phyloP scores from a whole-genome alignment of 2,797 vertebrate genomes.

The Adelosebastes latens region DNA sequence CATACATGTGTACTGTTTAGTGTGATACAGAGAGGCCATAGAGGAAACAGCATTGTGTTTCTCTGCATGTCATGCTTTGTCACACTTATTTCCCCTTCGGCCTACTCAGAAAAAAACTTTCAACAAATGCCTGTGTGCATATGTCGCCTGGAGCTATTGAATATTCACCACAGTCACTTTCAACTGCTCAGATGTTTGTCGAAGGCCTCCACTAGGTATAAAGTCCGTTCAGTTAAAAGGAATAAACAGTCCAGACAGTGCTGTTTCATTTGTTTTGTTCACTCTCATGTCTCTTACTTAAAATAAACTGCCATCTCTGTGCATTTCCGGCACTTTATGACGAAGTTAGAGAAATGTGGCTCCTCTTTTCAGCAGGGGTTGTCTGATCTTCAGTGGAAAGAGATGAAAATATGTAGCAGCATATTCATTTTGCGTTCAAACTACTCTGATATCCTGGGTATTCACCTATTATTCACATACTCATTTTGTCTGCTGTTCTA shows the following conservation, averaged over 20 bases:
- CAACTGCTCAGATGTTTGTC: background rate
- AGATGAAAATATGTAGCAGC: background rate
- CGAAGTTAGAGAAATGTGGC: background rate
- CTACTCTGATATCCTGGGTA: background rate
- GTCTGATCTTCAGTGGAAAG: background rate
- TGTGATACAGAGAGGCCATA: background rate
- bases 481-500: conserved; percentile 11
- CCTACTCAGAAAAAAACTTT: background rate
- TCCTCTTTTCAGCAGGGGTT: background rate
- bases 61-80: conserved; percentile 10
- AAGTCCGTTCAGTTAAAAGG: background rate
- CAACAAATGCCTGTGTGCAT: background rate
- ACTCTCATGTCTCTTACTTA: background rate
- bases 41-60: background rate
- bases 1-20: conserved; percentile 1
- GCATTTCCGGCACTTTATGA: background rate
- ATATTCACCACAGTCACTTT: conserved; percentile 5
- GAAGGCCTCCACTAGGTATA: background rate
- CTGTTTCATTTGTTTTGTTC: background rate
- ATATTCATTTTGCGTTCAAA: background rate
- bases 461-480: background rate
- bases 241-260: background rate
- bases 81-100: conserved; percentile 6
- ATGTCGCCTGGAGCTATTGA: background rate
- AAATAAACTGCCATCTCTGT: background rate